Conservation (phyloP, 35 echinoderm and acorn worm genomes). For the Heliocidaris tuberculata region DNA sequence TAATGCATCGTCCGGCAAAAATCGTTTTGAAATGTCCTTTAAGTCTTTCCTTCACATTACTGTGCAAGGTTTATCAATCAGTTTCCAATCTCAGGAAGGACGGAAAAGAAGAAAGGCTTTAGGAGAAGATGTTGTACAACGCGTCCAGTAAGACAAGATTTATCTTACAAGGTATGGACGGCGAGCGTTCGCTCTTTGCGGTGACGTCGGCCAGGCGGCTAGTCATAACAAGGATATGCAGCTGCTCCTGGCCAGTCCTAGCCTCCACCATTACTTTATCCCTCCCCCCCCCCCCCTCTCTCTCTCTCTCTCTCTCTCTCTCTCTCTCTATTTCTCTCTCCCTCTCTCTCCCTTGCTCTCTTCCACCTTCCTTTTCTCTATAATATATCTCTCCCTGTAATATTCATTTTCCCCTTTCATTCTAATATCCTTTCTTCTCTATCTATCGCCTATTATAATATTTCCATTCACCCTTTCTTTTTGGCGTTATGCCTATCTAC, state of each 20-base stretch:
- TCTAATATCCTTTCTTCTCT: no score
- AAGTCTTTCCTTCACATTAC: neutral
- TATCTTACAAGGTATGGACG: no score
- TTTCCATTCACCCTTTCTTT: no score
- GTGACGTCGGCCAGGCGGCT: neutral
- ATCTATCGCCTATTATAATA: no score
- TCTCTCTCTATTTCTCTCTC: no score
- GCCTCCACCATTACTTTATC: neutral
- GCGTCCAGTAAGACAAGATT: no score
- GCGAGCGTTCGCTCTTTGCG: no score
- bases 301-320: no score
- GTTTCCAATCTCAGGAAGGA: neutral
- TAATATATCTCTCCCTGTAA: no score
- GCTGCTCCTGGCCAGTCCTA: neutral
- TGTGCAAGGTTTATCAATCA: neutral
- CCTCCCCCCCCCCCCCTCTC: neutral
- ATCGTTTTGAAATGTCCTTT: neutral
- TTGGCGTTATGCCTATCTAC: no score
- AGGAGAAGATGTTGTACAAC: neutral
- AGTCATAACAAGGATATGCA: neutral
- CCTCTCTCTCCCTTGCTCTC: neutral
- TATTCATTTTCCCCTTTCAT: no score
- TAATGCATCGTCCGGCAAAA: neutral
- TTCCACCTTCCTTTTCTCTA: neutral
- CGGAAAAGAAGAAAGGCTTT: neutral